Evolutionary conservation across 2,113 vertebrate genomes (phyloP), one percentile per base, ranked within the genome.

Genomic region (Ceyx cyanopectus): DNA sequence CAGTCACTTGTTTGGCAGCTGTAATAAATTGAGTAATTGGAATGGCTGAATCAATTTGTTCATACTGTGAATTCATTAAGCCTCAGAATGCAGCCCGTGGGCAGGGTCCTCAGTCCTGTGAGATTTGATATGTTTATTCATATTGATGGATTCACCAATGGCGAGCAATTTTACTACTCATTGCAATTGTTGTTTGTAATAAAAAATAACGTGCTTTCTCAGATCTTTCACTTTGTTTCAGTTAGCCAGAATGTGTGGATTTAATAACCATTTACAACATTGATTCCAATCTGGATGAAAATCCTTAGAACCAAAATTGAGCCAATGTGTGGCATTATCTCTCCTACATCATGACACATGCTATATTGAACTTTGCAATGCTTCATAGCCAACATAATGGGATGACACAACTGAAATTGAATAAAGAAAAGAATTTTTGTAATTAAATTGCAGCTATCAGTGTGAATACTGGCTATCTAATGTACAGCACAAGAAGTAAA

Each of bases 401-500:
- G 53, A 91, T 89, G 79, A 94, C 86, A 96, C 54, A 88, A 69
- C 61, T 86, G 43, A 97, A 97, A 93, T 26, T 94, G 81, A 85
- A 87, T 67, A 95, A 87, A 85, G 70, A 96, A 92, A 41, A 94
- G 87, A 54, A 29, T 93, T 81, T 85, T 77, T 90, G 84, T 96
- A 97, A 97, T 95, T 95, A 96, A 95, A 96, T 94, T 94, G 84
- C 53, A 91, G 88, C 96, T 94, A 93, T 94, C 91, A 86, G 81
- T 87, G 93, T 90, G 73, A 96, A 95, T 88, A 69, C 80, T 56
- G 88, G 92, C 94, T 91, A 93, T 95, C 91, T 96, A 87, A 96
- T 58, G 94, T 60, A 70, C 30, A 86, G 76, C 48, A 43, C 60
- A 92, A 51, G 72, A 89, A 96, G 79, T 90, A 85, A 96, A 94